Base-by-base conservation (phyloP, 1,140 invertebrate genomes). In the Papilio aristodemus region DNA sequence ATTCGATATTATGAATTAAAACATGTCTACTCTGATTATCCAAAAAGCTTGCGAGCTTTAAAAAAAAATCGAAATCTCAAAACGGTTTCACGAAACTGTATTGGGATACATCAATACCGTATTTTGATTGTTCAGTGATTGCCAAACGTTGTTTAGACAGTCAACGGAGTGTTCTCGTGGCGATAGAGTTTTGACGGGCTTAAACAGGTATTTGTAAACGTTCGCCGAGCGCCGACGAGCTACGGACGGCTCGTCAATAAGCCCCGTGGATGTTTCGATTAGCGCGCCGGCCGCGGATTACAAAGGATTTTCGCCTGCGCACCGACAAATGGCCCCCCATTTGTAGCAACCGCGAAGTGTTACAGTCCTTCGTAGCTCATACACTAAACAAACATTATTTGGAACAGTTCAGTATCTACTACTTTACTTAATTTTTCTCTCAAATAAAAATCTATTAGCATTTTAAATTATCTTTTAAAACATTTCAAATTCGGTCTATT, bases 291-390 rank as follows among this genome's bases (percentile, higher is more conserved):
- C 74, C 76, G 72, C 75, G 88, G 87, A 87, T 90, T 90, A 90
- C 84, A 79, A 66, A 81, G 88, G 88, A 83, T 90, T 90, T 82
- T 86, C 88, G 86, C 88, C 86, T 90, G 85, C 79, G 71, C 83
- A 73, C 73, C 81, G 80, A 89, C 86, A 89, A 89, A 88, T 90
- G 79, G 87, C 73, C 74, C 73, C 72, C 81, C 79, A 90, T 90
- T 90, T 90, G 86, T 89, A 88, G 80, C 77, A 76, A 66, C 79
- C 73, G 73, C 70, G 66, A 57, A 36, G 59, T 71, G 71, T 66
- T 63, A 69, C 70, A 27, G 39, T 46, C 39, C 41, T 46, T 17
- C 32, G 19, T 22, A 46, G 25, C 41, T 50, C 32, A 64, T 22
- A 62, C 17, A 13, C 60, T 63, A 22, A 27, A 41, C 13, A 43